phyloP scores from a whole-genome alignment of 2,888 invertebrate species.

The Biston stratarius region DNA sequence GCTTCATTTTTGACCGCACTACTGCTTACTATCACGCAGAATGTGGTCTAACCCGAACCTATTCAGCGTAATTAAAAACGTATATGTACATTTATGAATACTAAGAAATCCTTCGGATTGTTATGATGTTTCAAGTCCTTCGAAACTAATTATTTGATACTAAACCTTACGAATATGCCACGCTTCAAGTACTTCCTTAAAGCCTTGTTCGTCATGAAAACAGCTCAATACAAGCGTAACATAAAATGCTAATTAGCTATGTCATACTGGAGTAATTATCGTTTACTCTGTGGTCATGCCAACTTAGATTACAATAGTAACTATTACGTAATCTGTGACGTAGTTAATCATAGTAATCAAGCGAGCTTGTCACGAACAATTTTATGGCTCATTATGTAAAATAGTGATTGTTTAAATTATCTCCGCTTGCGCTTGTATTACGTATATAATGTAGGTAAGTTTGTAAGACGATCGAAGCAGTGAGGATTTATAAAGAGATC shows the following conservation, averaged over 20 bases:
- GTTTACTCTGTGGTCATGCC: slow-evolving; percentile 6
- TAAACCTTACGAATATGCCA: neutral
- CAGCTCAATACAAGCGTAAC: neutral
- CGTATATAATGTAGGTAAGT: too few species aligned
- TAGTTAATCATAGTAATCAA: slow-evolving; percentile 12
- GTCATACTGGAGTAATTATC: slow-evolving; percentile 2
- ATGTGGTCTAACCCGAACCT: too few species aligned
- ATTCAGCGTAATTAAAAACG: too few species aligned
- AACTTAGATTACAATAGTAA: neutral
- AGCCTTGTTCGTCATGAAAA: slow-evolving; percentile 3
- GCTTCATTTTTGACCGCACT: too few species aligned
- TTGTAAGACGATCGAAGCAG: neutral
- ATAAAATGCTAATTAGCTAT: neutral
- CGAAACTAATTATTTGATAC: too few species aligned
- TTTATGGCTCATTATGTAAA: slow-evolving; percentile 18
- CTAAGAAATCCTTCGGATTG: too few species aligned
- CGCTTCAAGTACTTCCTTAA: neutral
- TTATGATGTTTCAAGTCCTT: too few species aligned
- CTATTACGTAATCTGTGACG: neutral
- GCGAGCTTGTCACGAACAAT: slow-evolving; percentile 15
- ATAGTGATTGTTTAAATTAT: slow-evolving; percentile 9
- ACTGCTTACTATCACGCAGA: too few species aligned
- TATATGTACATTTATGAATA: too few species aligned
- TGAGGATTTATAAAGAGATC: too few species aligned
- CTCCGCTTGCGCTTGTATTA: too few species aligned